Percentiles rank a stretch among this genome's conserved stretches.
Conservation (phyloP, 2,888 invertebrate genomes). For the Criorhina ranunculi region DNA sequence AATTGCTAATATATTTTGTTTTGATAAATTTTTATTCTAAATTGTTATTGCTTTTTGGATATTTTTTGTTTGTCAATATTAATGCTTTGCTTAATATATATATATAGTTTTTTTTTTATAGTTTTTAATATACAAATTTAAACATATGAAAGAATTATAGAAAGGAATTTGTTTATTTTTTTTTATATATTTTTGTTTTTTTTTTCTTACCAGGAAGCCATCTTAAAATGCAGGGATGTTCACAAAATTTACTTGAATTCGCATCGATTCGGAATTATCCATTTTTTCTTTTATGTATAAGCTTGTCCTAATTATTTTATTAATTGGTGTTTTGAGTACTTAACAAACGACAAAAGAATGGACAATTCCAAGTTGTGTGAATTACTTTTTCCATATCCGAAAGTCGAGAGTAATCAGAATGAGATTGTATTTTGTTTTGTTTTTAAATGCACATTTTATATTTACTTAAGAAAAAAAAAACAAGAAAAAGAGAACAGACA, state of each 20-base stretch:
- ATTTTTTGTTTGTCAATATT: constrained; percentile 65
- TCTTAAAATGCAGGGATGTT: constrained; percentile 27
- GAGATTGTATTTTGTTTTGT: no score
- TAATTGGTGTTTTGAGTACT: constrained; percentile 33
- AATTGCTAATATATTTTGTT: constrained; percentile 52
- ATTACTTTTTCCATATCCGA: neutral
- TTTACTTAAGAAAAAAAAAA: neutral
- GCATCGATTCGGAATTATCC: constrained; percentile 26
- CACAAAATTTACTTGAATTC: neutral
- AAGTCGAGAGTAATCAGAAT: constrained; percentile 4
- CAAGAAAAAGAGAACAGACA: neutral
- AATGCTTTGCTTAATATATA: constrained; percentile 53
- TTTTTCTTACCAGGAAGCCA: constrained; percentile 18
- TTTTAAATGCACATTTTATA: neutral
- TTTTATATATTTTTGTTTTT: neutral
- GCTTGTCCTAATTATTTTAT: constrained; percentile 6
- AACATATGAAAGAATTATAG: constrained; percentile 45
- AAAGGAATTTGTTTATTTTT: constrained; percentile 23
- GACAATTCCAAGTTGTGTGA: constrained; percentile 22
- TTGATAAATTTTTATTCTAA: constrained; percentile 62
- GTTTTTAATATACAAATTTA: constrained; percentile 54
- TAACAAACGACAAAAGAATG: constrained; percentile 20
- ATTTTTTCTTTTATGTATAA: constrained; percentile 1
- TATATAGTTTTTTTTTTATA: constrained; percentile 8
- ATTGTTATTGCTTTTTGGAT: constrained; percentile 74